Evolutionary conservation across 2,888 invertebrate species (phyloP), one percentile per base, ranked within the genome.

Genomic region (Tortricodes alternella): DNA sequence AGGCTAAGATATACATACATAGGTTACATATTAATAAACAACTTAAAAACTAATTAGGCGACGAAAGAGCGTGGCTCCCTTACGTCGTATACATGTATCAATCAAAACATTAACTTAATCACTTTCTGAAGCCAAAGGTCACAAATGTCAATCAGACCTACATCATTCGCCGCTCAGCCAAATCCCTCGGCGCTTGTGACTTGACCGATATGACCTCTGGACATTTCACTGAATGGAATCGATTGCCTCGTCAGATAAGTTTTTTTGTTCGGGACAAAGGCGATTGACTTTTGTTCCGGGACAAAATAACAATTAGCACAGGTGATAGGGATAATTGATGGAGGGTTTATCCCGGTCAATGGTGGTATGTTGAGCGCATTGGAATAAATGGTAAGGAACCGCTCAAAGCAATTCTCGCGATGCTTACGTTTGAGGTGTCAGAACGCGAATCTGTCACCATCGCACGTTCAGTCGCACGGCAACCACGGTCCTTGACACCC

Each of bases 241-340:
- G 55, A 55, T 55, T 43, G 39, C 34, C 34, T 27, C 35, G 48
- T 55, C 48, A 19, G 58, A 58, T 49, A 65, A 46, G 59, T 66
- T 58, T 68, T n/a, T 61, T 58, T 58, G 41, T 63, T 62, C 58
- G 49, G 61, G 58, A 62, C 61, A 59, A 60, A 55, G 52, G 49
- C 53, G 51, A 50, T 43, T 58, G 41, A 46, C 59, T 51, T 60
- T 53, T 56, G 44, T 56, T 46, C 41, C 34, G 39, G 46, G 32
- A 41, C 53, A 24, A 48, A 48, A 35, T 48, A 55, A 53, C 34
- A 53, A 55, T 55, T 49, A 43, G 34, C 27, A 9, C 41, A 43
- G 48, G 53, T 53, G 46, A 32, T 39, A 46, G 24, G 13, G 38
- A 46, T 39, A 23, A 46, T 24, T 23, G 18, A 32, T 34, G 29